A percentile compares a stretch with the other conserved stretches of the same genome.
Evolutionary conservation across 2,113 vertebrate genomes (phyloP).

Genomic region (Tor tambroides): DNA sequence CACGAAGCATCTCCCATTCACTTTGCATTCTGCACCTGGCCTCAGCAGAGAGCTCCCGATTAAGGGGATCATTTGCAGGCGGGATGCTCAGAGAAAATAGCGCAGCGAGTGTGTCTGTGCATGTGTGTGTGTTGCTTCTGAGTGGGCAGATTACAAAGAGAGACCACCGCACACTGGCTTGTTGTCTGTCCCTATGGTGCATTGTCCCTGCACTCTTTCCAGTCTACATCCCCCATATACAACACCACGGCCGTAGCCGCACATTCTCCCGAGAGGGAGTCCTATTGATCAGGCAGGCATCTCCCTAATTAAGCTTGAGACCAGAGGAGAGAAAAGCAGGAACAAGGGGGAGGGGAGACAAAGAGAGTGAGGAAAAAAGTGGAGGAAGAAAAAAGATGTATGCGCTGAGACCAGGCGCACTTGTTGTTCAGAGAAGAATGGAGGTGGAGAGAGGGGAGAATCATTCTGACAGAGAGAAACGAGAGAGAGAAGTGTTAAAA

Average conservation of each 20-base stretch:
- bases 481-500: not conserved
- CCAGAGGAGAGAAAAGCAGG: slow-evolving; percentile 22
- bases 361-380: slow-evolving; percentile 21
- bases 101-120: slow-evolving; percentile 41
- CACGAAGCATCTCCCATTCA: not conserved
- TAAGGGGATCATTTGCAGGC: slow-evolving; percentile 29
- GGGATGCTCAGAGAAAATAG: slow-evolving; percentile 35
- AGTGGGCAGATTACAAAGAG: slow-evolving; percentile 28
- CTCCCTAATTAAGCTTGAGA: slow-evolving; percentile 72
- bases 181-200: slow-evolving; percentile 6
- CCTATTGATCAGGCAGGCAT: slow-evolving; percentile 74
- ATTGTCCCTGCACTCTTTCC: not conserved
- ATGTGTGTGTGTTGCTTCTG: slow-evolving; percentile 30
- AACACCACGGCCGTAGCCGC: slow-evolving; percentile 40
- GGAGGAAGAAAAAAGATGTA: not conserved
- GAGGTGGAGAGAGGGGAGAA: slow-evolving; percentile 11
- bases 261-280: slow-evolving; percentile 59
- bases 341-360: slow-evolving; percentile 10
- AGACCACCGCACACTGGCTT: not conserved
- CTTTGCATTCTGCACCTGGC: slow-evolving; percentile 32
- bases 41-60: slow-evolving; percentile 9
- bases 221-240: slow-evolving; percentile 22
- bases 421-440: slow-evolving; percentile 34
- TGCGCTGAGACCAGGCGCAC: slow-evolving; percentile 1
- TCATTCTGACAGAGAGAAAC: slow-evolving; percentile 5